Evolutionary conservation across 2,797 vertebrate genomes (phyloP), one percentile per base, ranked within the genome.

Genomic region (Gobio occitaniae): DNA sequence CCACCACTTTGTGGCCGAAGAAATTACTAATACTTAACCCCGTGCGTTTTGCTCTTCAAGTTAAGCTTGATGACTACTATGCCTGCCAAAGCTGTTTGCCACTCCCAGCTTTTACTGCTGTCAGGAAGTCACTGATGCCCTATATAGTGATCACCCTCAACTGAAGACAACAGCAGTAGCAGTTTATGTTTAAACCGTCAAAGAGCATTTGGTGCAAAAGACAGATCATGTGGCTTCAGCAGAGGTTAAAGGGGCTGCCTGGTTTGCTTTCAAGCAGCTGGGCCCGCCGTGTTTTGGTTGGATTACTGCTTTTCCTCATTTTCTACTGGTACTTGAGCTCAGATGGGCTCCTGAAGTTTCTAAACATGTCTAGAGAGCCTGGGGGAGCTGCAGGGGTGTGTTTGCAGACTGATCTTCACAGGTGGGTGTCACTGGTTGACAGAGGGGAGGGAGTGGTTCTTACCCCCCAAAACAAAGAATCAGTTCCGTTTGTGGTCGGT

Each of bases 201-300:
- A 84, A 87, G 68, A 72, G 48, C 29, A 10, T 41, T 38, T 68
- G 48, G 48, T 41, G 84, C 10, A 77, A 71, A 70, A 68, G 48
- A 11, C 78, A 86, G 47, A 84, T 21, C 44, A 96, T 99, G 98
- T 98, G 97, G 98, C 94, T 97, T 13, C 97, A 98, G 93, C 98
- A 98, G 89, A 94, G 97, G 88, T 94, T 98, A 29, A 99, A 98
- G 93, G 96, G 96, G 68, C 93, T 98, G 4, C 97, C 97, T 13
- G 96, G 97, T 32, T 93, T 99, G 92, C 92, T 98, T 2, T 98
- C 98, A 0, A 98, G 98, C 93, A 98, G 96, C 93, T 99, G 97
- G 97, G 97, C 97, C 38, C 93, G 97, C 29, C 95, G 97, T 65
- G 90, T 98, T 3, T 92, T 98, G 47, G 90, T 96, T 7, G 95